Conservation (phyloP, 1,140 invertebrate species). For the Oryzaephilus surinamensis region DNA sequence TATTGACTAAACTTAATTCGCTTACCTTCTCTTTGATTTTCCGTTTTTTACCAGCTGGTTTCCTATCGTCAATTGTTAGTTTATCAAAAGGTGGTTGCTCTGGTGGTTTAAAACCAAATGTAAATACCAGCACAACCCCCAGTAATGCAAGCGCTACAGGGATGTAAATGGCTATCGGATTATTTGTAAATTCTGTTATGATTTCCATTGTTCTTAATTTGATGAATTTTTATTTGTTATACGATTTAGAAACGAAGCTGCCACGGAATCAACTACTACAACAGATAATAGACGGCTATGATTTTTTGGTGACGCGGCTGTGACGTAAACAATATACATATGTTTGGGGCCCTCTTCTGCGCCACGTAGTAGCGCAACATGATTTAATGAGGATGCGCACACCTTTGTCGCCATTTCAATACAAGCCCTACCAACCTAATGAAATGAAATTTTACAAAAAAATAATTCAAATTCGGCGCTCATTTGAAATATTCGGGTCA, state of each 20-base stretch:
- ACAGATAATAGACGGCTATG: constrained; percentile 38
- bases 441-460: too few species aligned
- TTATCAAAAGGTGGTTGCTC: constrained; percentile 61
- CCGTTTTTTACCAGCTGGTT: constrained; percentile 52
- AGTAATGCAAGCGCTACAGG: constrained; percentile 55
- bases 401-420: background rate
- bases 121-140: constrained; percentile 55
- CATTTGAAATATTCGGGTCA: too few species aligned
- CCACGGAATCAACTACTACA: constrained; percentile 13
- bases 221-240: constrained; percentile 36
- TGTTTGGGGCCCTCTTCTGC: constrained; percentile 4
- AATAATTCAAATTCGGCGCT: too few species aligned
- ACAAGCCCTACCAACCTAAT: too few species aligned
- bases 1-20: constrained; percentile 15
- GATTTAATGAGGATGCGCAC: background rate
- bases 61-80: constrained; percentile 50
- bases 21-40: constrained; percentile 63
- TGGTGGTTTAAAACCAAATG: constrained; percentile 60
- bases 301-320: constrained; percentile 46
- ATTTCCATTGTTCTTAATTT: constrained; percentile 41
- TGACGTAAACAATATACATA: constrained; percentile 37
- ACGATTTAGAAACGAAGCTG: constrained; percentile 31
- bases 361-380: constrained; percentile 6
- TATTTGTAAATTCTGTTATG: constrained; percentile 42
- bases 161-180: constrained; percentile 47